Percentiles rank a stretch among this genome's conserved stretches.
These are phyloP conservation scores for Carassius auratus DNA, from an alignment of 2,113 vertebrate species.

Conservation along the genomic window DNA sequence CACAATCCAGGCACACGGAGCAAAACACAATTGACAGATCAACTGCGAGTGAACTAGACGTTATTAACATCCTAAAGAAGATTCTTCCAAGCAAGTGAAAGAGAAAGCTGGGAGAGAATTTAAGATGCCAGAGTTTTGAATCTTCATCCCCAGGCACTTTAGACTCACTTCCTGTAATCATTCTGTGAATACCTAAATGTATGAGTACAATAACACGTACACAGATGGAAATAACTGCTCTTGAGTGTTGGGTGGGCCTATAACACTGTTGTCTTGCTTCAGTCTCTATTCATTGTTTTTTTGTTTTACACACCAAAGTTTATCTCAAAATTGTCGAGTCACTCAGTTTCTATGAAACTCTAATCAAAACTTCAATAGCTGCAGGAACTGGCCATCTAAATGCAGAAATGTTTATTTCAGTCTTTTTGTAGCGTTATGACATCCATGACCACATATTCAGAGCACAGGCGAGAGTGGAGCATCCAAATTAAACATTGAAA, in stretches of 20 bases:
- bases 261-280: not conserved
- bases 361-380: not conserved
- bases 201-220: conserved; percentile 6
- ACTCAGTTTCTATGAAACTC: not conserved
- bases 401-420: not conserved
- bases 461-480: not conserved
- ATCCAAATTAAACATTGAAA: not conserved
- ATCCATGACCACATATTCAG: not conserved
- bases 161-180: conserved; percentile 29
- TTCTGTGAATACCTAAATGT: not conserved
- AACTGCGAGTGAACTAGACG: conserved; percentile 32
- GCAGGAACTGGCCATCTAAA: not conserved
- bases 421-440: not conserved
- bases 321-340: not conserved
- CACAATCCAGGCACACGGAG: conserved; percentile 34
- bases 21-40: conserved; percentile 5
- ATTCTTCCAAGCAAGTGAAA: not conserved
- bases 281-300: not conserved
- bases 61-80: not conserved
- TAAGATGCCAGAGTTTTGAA: not conserved
- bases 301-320: not conserved
- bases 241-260: not conserved
- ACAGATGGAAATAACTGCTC: not conserved
- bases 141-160: not conserved
- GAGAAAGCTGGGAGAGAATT: not conserved